Conservation (phyloP, 2,888 invertebrate genomes). For the Subacronicta megacephala region DNA sequence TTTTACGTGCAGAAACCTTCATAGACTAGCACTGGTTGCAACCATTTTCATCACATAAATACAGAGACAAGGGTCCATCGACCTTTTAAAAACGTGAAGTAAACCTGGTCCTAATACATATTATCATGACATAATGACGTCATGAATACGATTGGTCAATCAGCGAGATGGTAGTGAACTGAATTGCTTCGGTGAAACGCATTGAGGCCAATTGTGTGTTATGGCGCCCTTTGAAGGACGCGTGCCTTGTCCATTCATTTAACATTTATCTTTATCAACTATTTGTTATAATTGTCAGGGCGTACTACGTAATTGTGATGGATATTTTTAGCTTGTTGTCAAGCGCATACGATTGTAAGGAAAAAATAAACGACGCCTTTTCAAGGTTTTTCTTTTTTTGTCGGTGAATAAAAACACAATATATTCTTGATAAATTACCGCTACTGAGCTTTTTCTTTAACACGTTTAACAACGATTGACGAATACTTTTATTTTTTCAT, state of each 20-base stretch:
- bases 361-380: too few species aligned
- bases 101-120: slow-evolving; percentile 21
- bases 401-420: too few species aligned
- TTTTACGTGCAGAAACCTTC: too few species aligned
- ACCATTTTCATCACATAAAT: too few species aligned
- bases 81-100: background rate
- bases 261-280: slow-evolving; percentile 49
- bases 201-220: slow-evolving; percentile 74
- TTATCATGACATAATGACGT: slow-evolving; percentile 60
- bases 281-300: slow-evolving; percentile 80
- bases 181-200: slow-evolving; percentile 79
- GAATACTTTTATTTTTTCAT: too few species aligned
- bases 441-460: too few species aligned
- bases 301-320: background rate
- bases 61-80: too few species aligned
- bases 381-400: too few species aligned
- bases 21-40: too few species aligned
- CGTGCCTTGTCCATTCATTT: slow-evolving; percentile 48
- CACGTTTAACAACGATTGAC: too few species aligned
- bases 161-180: slow-evolving; percentile 69
- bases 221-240: slow-evolving; percentile 82
- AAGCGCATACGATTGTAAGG: background rate
- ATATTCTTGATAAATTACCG: too few species aligned
- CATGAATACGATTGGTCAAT: slow-evolving; percentile 67
- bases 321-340: slow-evolving; percentile 1